These are phyloP conservation scores for Muschampia plurimacula DNA, from an alignment of 2,888 invertebrate genomes.

Conservation along the genomic window DNA sequence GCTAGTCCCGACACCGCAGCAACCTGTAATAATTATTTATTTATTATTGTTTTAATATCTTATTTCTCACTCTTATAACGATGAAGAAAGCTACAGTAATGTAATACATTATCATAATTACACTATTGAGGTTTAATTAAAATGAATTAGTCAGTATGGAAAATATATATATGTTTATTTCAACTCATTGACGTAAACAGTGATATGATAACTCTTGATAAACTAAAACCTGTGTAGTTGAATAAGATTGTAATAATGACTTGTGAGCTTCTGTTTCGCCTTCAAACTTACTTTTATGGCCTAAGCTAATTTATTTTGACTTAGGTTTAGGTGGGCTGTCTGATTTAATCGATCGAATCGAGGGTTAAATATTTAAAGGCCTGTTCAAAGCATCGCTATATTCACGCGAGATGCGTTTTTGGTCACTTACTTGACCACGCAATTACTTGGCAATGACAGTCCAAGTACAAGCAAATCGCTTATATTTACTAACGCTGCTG, in stretches of 20 bases:
- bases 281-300: conserved; percentile 15
- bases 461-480: background rate
- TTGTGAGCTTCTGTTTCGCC: conserved; percentile 19
- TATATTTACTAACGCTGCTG: background rate
- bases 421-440: background rate
- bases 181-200: conserved; percentile 11
- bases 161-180: conserved; percentile 28
- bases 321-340: background rate
- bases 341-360: too few species aligned
- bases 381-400: background rate
- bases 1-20: conserved; percentile 77
- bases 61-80: conserved; percentile 47
- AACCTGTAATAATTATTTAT: conserved; percentile 55
- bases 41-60: conserved; percentile 53
- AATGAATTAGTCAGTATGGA: conserved; percentile 15
- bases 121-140: background rate
- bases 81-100: conserved; percentile 43
- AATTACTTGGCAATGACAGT: background rate
- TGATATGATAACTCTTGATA: conserved; percentile 30
- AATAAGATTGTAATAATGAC: conserved; percentile 10
- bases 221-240: conserved; percentile 11
- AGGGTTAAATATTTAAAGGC: background rate
- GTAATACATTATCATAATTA: background rate
- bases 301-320: conserved; percentile 17
- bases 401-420: background rate